Evolutionary conservation across 2,888 invertebrate genomes (phyloP).

Genomic region (Tipula vernalis): DNA sequence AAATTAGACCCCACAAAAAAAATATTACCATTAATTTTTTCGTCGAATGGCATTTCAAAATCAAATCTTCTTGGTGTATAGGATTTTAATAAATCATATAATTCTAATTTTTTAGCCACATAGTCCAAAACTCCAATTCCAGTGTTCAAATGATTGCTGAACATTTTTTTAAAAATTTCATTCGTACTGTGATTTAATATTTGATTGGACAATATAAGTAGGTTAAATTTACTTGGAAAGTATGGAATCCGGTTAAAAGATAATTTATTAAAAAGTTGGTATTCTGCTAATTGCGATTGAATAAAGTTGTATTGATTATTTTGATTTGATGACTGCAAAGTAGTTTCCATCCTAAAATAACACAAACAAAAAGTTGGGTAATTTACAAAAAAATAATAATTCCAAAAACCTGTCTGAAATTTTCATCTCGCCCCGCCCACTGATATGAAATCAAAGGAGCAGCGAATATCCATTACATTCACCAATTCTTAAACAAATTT

Average conservation of each 20-base stretch:
- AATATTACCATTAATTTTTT: neutral
- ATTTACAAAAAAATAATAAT: no score
- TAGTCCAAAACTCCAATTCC: neutral
- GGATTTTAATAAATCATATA: neutral
- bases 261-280: neutral
- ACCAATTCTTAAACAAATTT: no score
- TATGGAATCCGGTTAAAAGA: neutral
- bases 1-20: neutral
- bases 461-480: no score
- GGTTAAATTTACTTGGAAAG: neutral
- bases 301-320: neutral
- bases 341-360: neutral
- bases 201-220: neutral
- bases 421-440: no score
- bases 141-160: neutral
- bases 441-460: no score
- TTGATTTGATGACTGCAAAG: neutral
- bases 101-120: neutral
- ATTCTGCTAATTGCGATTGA: neutral
- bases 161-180: neutral
- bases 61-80: neutral
- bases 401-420: no score
- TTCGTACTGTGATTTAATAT: neutral
- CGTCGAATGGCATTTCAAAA: neutral
- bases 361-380: neutral